Conservation (phyloP, 2,113 vertebrate species). For the Scortum barcoo region DNA sequence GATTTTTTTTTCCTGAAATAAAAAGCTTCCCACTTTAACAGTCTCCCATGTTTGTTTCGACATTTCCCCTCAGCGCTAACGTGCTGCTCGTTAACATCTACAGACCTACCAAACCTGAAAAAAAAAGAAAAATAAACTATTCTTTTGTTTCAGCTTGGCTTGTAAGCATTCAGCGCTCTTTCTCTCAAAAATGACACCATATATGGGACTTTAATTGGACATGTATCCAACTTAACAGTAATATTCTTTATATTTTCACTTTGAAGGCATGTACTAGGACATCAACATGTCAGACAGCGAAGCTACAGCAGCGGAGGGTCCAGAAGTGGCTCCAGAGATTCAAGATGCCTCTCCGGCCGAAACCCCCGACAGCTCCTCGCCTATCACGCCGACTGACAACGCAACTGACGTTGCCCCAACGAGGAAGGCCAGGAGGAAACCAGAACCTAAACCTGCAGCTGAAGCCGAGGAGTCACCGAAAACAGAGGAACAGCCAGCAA, state of each 20-base stretch:
- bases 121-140: not conserved
- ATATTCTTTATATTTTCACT: too few species aligned
- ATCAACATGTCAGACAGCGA: constrained; percentile 77
- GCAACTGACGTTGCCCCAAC: constrained; percentile 80
- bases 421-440: constrained; percentile 88
- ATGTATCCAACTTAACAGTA: constrained; percentile 38
- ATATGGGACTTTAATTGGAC: not conserved
- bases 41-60: not conserved
- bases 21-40: not conserved
- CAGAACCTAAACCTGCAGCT: constrained; percentile 81
- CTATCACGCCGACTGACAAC: constrained; percentile 44
- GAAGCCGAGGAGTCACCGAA: constrained; percentile 44
- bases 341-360: not conserved
- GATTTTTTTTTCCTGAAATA: not conserved
- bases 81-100: not conserved
- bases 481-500: constrained; percentile 50
- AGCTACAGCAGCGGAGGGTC: constrained; percentile 21
- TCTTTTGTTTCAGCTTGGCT: too few species aligned
- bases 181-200: too few species aligned
- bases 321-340: not conserved
- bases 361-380: constrained; percentile 29
- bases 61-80: not conserved
- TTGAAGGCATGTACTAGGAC: constrained; percentile 65
- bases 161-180: not conserved
- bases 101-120: not conserved